Conservation (phyloP, 2,113 vertebrate genomes). For the Oenanthe oenanthe region DNA sequence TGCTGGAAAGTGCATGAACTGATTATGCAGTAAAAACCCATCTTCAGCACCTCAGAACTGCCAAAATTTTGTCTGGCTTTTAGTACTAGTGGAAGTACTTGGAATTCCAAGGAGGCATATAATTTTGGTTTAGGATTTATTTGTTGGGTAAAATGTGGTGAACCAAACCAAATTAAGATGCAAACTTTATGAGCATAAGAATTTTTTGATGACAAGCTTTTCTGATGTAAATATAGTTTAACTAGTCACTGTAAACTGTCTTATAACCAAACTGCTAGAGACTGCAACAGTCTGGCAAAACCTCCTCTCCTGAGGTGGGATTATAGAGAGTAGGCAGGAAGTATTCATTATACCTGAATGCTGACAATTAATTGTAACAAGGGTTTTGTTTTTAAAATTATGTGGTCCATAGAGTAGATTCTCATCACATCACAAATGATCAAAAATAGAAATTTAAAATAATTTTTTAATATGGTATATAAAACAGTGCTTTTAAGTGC, state of each 20-base stretch:
- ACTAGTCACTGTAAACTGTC: neutral
- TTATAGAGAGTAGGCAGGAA: neutral
- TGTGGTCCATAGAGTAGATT: neutral
- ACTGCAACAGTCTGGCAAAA: neutral
- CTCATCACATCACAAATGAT: neutral
- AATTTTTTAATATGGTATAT: neutral
- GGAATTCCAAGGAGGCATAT: neutral
- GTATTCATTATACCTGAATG: neutral
- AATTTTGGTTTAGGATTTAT: conserved; percentile 2
- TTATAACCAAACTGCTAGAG: neutral
- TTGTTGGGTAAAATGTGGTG: neutral
- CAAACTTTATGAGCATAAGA: neutral
- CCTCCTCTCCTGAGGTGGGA: neutral
- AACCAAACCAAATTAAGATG: neutral
- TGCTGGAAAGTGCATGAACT: neutral
- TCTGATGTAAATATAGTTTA: neutral
- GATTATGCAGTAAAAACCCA: neutral
- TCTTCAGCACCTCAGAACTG: neutral
- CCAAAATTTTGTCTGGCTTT: neutral
- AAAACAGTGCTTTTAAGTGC: neutral
- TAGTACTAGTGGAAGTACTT: neutral
- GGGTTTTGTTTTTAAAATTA: neutral
- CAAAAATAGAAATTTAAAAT: neutral
- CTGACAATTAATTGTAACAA: neutral
- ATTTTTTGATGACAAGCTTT: neutral